phyloP scores from a whole-genome alignment of 2,888 invertebrate species.

The Tachina fera region DNA sequence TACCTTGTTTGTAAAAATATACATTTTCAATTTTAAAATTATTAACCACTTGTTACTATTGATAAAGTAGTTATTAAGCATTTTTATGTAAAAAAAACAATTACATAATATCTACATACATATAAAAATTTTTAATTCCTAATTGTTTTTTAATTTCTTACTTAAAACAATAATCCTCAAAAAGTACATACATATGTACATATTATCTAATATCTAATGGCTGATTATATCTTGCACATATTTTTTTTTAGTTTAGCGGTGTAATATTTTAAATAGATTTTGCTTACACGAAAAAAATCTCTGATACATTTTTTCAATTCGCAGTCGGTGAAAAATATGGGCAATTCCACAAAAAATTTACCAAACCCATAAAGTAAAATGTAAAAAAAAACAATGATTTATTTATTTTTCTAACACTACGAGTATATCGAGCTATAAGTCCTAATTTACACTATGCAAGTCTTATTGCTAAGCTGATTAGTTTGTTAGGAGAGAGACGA shows the following conservation, averaged over 20 bases:
- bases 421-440: too few species aligned
- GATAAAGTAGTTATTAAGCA: conserved; percentile 56
- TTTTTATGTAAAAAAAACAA: conserved; percentile 46
- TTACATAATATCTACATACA: conserved; percentile 34
- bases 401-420: too few species aligned
- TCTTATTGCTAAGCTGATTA: too few species aligned
- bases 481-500: too few species aligned
- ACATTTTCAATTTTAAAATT: conserved; percentile 39
- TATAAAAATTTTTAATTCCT: conserved; percentile 6
- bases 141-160: not conserved
- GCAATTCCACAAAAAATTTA: too few species aligned
- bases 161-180: conserved; percentile 3
- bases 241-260: conserved; percentile 18
- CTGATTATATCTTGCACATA: conserved; percentile 47
- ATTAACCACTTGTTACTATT: conserved; percentile 52
- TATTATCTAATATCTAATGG: conserved; percentile 22
- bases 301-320: not conserved
- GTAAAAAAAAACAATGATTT: too few species aligned
- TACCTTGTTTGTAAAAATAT: conserved; percentile 60
- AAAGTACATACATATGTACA: not conserved
- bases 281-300: conserved; percentile 41
- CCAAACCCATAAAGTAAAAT: too few species aligned
- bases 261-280: conserved; percentile 47
- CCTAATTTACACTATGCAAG: too few species aligned
- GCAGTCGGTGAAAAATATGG: not conserved